phyloP scores from a whole-genome alignment of 1,140 invertebrate genomes.

The Apis cerana region DNA sequence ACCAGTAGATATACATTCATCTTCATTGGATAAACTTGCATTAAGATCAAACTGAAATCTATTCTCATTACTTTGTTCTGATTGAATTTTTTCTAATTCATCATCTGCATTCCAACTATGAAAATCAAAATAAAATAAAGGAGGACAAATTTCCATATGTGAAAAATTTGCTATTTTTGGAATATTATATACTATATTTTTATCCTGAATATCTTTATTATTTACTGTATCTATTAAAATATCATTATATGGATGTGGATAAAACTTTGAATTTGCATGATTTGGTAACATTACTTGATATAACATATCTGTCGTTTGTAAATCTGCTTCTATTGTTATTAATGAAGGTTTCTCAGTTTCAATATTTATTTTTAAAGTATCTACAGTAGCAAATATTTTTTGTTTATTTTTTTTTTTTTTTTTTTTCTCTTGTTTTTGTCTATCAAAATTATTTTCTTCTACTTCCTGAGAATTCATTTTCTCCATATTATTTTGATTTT shows the following conservation, averaged over 20 bases:
- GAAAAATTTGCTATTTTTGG: conserved; percentile 47
- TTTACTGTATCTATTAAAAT: conserved; percentile 58
- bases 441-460: conserved; percentile 54
- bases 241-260: conserved; percentile 66
- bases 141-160: conserved; percentile 53
- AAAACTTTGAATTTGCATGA: conserved; percentile 64
- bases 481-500: conserved; percentile 69
- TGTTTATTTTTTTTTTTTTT: conserved; percentile 69
- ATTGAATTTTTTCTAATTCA: conserved; percentile 49
- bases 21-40: conserved; percentile 66
- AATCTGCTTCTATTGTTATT: conserved; percentile 69
- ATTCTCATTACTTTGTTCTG: conserved; percentile 34
- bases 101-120: conserved; percentile 67
- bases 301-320: conserved; percentile 74
- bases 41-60: conserved; percentile 75
- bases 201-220: neutral
- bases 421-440: conserved; percentile 67
- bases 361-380: conserved; percentile 76
- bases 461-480: conserved; percentile 33
- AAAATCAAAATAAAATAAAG: conserved; percentile 69
- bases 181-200: neutral
- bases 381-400: conserved; percentile 73
- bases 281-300: conserved; percentile 71
- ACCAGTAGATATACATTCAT: conserved; percentile 28
- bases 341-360: conserved; percentile 71